Evolutionary conservation across 1,140 invertebrate species (phyloP), one percentile per base, ranked within the genome.

Genomic region (Drosophila tsacasi): DNA sequence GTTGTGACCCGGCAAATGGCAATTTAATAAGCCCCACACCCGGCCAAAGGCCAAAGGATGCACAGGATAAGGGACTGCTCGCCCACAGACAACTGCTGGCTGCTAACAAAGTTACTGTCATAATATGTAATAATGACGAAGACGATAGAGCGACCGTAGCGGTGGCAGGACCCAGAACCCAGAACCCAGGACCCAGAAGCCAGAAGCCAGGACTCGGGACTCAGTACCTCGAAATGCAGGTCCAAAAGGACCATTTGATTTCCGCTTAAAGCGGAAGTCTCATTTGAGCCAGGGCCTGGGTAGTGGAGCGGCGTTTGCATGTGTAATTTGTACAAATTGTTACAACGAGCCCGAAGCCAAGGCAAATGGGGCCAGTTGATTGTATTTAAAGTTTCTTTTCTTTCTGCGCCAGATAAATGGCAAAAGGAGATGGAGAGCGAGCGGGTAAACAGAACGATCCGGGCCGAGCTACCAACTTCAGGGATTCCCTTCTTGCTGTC

Each of bases 101-200:
- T 46, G n/a, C 72, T 81, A 84, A 76, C 66, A 68, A 81, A 72
- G 72, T 83, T 76, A 84, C 71, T 32, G 27, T 63, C 58, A 77
- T 81, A 71, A 83, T 79, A 75, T 76, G 78, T 58, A 83, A 79
- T 83, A 84, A 84, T 84, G 81, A 66, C 63, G 61, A 46, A 17
- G 42, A 71, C 37, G 47, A 52, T 42, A 52, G 47, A 50, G 58
- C 44, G 40, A n/a, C 3, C 1, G 40, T n/a, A 21, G 42, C 12
- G 10, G 19, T 5, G 21, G 12, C 44, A 63, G 27, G 30, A 40
- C 21, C n/a, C 17, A 9, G 7, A 37, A 15, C 13, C 39, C 40
- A 44, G 40, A 9, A 0, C n/a, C 13, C 21, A 13, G 19, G 4
- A 1, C 32, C 4, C 30, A 1, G 30, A n/a, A n/a, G n/a, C n/a